Conservation (phyloP, 2,888 invertebrate genomes). For the Uropetala carovei region DNA sequence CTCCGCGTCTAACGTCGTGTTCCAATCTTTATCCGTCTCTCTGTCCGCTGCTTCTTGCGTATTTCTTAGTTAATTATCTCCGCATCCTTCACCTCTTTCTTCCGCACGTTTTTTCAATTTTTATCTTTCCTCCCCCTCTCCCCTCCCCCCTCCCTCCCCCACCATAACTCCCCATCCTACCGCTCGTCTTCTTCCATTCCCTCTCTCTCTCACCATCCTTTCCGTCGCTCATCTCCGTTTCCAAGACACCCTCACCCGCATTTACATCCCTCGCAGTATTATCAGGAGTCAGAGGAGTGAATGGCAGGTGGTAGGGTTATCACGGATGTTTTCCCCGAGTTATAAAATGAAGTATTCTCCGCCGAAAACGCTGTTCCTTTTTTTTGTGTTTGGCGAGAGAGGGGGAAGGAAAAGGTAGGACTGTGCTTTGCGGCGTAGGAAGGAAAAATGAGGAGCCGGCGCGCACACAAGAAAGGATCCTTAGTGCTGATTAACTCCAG, state of each 20-base stretch:
- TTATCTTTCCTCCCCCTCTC: background rate
- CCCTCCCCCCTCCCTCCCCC: background rate
- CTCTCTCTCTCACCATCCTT: background rate
- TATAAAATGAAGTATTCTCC: constrained; percentile 17
- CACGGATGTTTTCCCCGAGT: background rate
- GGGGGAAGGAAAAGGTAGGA: background rate
- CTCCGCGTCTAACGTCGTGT: background rate
- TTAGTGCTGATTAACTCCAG: constrained; percentile 32
- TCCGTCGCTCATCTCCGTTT: background rate
- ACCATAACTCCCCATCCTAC: background rate
- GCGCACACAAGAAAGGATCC: background rate
- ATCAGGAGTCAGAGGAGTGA: background rate
- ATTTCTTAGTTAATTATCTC: background rate
- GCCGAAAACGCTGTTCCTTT: background rate
- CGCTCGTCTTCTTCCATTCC: background rate
- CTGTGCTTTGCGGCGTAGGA: constrained; percentile 11
- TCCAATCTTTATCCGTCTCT: background rate
- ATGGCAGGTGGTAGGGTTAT: constrained; percentile 55
- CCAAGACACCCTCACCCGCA: background rate
- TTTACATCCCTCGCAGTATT: constrained; percentile 25
- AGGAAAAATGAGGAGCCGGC: constrained; percentile 41
- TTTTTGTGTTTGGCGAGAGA: background rate
- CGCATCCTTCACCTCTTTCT: constrained; percentile 16
- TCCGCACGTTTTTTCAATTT: background rate
- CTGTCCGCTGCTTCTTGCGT: too few species aligned